Percentiles rank a stretch among this genome's conserved stretches.
These are phyloP conservation scores for Osmoderma eremita DNA, from an alignment of 2,888 invertebrate species.

Conservation along the genomic window DNA sequence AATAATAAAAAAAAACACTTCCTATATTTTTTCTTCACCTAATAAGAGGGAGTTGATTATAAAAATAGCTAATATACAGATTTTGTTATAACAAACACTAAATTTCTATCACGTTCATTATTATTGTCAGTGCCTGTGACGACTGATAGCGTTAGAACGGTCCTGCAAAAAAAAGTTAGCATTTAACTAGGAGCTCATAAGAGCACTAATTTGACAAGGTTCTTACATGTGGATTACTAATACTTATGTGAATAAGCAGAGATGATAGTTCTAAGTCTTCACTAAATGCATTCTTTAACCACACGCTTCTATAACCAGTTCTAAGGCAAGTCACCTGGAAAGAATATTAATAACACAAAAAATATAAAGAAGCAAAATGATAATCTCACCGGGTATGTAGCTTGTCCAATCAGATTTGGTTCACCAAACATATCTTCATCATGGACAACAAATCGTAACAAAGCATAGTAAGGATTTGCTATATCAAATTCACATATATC, in stretches of 20 bases:
- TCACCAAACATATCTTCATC: conserved; percentile 99
- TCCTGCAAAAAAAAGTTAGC: conserved; percentile 42
- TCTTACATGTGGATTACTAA: conserved; percentile 65
- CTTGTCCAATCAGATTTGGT: conserved; percentile 95
- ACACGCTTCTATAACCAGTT: conserved; percentile 90
- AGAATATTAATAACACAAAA: background rate
- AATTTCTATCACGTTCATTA: background rate
- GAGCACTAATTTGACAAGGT: background rate
- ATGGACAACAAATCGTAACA: conserved; percentile 88
- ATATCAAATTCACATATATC: conserved; percentile 86
- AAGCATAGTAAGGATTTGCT: conserved; percentile 82
- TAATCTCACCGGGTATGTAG: conserved; percentile 82
- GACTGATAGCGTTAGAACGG: conserved; percentile 43
- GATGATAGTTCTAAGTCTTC: conserved; percentile 94
- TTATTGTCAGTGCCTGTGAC: conserved; percentile 43
- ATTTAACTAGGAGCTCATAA: background rate
- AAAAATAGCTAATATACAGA: conserved; percentile 31
- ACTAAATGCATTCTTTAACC: conserved; percentile 87
- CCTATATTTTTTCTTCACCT: background rate
- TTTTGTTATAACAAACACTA: conserved; percentile 5
- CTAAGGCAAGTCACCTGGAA: conserved; percentile 76
- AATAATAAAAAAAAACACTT: conserved; percentile 18
- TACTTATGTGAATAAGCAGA: conserved; percentile 82
- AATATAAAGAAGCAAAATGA: background rate
- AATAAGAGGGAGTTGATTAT: conserved; percentile 14